Evolutionary conservation across 2,888 invertebrate species (phyloP), one percentile per base, ranked within the genome.

Genomic region (Cantharis rufa): DNA sequence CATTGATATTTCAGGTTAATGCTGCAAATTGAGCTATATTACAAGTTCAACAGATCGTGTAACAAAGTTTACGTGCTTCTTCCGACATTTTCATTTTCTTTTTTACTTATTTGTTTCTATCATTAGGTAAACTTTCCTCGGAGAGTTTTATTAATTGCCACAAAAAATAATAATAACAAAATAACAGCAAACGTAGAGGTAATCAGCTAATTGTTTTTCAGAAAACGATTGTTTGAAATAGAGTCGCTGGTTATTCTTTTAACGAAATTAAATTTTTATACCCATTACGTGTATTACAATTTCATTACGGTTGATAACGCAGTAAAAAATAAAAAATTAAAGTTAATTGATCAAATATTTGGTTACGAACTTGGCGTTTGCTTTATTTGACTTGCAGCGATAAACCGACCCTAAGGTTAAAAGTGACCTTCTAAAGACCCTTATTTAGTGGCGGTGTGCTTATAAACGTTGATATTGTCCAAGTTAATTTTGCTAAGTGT

Each of bases 1-100:
- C n/a, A 48, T 48, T n/a, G 48, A 68, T 21, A 13, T 61, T 61
- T 71, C 15, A 74, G 61, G 15, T 27, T 61, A 63, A 63, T 27
- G 21, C 62, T 24, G 27, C 61, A 64, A 76, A 72, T 72, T 70
- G 72, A 66, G 62, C 27, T 28, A 64, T 71, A 69, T 66, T 32
- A 18, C 62, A 70, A 68, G 71, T 71, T 75, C 71, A 75, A 71
- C 48, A 64, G 69, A 68, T 71, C 71, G 75, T 62, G 75, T 66
- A 71, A 71, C 62, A 15, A 63, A 69, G 75, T 75, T 71, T 69
- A 71, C 68, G 24, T 64, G 64, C 63, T 75, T 71, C 71, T 68
- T 71, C 62, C 28, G 69, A 48, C 70, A 61, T 71, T 73, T 73
- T 62, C 73, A 69, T 73, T 73, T 73, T 69, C 73, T 32, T 68